phyloP scores from a whole-genome alignment of 2,888 invertebrate species.

The Pilophorus perplexus region DNA sequence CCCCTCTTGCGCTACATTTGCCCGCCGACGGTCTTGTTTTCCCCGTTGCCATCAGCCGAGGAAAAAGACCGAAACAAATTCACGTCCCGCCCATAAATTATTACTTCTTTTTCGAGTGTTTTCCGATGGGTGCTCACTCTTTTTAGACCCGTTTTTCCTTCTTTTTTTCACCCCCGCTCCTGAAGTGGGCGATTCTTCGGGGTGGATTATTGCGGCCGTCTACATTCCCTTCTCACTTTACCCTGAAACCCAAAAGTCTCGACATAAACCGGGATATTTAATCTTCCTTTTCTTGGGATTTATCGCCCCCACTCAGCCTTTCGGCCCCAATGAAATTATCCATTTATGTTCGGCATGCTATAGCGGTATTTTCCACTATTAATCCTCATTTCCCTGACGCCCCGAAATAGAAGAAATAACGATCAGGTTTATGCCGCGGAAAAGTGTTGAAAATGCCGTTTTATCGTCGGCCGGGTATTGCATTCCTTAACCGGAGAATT shows the following conservation, averaged over 20 bases:
- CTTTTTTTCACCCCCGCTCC: background rate
- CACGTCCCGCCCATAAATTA: slow-evolving; percentile 22
- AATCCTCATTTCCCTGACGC: too few relatives aligned
- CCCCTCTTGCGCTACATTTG: background rate
- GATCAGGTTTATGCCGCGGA: too few relatives aligned
- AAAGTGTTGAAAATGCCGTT: too few relatives aligned
- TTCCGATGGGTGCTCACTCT: background rate
- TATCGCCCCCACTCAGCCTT: too few relatives aligned
- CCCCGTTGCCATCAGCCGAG: background rate
- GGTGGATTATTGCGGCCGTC: slow-evolving; percentile 20
- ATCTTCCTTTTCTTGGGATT: too few relatives aligned
- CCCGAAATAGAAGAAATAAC: too few relatives aligned
- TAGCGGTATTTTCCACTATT: too few relatives aligned
- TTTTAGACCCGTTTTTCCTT: background rate
- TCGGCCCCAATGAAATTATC: too few relatives aligned
- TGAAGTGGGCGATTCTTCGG: too few relatives aligned
- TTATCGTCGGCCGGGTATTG: too few relatives aligned
- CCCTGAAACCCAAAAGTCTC: background rate
- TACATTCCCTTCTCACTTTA: background rate
- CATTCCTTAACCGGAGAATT: too few relatives aligned
- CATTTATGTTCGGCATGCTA: too few relatives aligned
- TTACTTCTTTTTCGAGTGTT: slow-evolving; percentile 11
- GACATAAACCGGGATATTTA: slow-evolving; percentile 12
- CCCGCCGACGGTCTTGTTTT: slow-evolving; percentile 15
- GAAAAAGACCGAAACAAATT: slow-evolving; percentile 6